Conservation (phyloP, 2,113 vertebrate species). For the Garra rufa region DNA sequence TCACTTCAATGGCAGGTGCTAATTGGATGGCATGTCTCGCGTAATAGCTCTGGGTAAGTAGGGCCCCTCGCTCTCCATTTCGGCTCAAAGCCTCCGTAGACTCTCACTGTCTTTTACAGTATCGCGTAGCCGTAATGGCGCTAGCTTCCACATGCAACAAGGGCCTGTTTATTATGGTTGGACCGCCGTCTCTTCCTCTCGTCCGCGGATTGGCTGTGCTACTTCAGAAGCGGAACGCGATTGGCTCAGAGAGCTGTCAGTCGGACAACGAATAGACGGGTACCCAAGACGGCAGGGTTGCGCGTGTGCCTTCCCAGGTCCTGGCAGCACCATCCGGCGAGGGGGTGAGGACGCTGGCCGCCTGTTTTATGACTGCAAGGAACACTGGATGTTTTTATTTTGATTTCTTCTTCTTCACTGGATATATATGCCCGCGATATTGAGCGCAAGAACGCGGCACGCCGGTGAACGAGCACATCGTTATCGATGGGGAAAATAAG, state of each 20-base stretch:
- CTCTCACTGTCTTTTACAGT: constrained; percentile 28
- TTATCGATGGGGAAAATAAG: constrained; percentile 69
- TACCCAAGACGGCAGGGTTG: constrained; percentile 50
- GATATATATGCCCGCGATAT: constrained; percentile 40
- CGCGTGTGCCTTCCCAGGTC: constrained; percentile 60
- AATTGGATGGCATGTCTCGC: constrained; percentile 65
- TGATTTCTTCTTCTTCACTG: constrained; percentile 48
- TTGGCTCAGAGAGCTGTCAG: constrained; percentile 53
- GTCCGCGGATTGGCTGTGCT: constrained; percentile 49
- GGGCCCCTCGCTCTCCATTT: constrained; percentile 68
- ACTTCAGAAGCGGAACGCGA: constrained; percentile 49
- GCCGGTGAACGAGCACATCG: constrained; percentile 29
- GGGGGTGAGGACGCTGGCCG: constrained; percentile 58
- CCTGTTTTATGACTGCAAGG: constrained; percentile 57
- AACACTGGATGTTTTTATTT: constrained; percentile 61
- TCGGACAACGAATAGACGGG: constrained; percentile 54
- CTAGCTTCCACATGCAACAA: constrained; percentile 52
- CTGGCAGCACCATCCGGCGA: constrained; percentile 65
- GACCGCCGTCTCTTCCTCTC: constrained; percentile 36
- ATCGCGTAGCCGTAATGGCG: constrained; percentile 56
- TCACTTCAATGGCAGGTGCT: constrained; percentile 50
- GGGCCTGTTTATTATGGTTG: constrained; percentile 48
- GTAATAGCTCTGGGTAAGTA: constrained; percentile 55
- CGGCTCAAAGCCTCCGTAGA: constrained; percentile 57
- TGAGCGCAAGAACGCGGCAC: constrained; percentile 17